Evolutionary conservation across 1,140 invertebrate genomes (phyloP).

Genomic region (Drosophila micromelanica): DNA sequence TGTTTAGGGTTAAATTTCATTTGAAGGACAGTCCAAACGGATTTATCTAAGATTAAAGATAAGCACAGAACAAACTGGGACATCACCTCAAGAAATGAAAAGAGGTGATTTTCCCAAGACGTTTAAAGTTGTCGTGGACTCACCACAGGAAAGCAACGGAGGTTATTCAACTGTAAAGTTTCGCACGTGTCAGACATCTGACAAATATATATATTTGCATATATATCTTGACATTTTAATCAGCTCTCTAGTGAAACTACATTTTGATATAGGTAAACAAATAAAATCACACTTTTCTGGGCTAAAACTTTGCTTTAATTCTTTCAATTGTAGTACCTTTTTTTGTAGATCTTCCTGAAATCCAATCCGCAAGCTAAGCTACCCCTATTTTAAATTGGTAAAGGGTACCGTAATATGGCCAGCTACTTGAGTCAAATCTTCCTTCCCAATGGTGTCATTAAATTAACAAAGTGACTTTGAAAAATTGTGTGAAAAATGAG

Average conservation of each 20-base stretch:
- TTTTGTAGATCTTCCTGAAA: too few species aligned
- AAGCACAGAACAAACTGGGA: constrained; percentile 10
- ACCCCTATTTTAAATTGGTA: constrained; percentile 3
- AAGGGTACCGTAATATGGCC: background rate
- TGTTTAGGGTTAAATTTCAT: constrained; percentile 19
- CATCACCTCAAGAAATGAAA: background rate
- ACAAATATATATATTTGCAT: background rate
- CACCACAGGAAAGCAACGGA: constrained; percentile 9
- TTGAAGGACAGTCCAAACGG: constrained; percentile 40
- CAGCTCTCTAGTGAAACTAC: background rate
- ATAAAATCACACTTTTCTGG: background rate
- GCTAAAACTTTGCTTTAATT: too few species aligned
- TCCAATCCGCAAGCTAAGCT: constrained; percentile 5
- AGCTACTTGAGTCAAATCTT: constrained; percentile 31
- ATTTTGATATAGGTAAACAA: background rate
- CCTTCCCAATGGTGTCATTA: constrained; percentile 67
- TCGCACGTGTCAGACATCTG: constrained; percentile 18
- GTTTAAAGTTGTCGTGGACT: background rate
- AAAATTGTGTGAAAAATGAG: constrained; percentile 70
- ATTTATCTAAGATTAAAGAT: constrained; percentile 45
- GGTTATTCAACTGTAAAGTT: constrained; percentile 4
- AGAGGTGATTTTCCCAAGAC: constrained; percentile 15
- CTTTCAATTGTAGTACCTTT: too few species aligned
- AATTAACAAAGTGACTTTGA: constrained; percentile 64
- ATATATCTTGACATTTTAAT: background rate